These are phyloP conservation scores for Oxygymnocypris stewartii DNA, from an alignment of 2,113 vertebrate species.

Conservation along the genomic window DNA sequence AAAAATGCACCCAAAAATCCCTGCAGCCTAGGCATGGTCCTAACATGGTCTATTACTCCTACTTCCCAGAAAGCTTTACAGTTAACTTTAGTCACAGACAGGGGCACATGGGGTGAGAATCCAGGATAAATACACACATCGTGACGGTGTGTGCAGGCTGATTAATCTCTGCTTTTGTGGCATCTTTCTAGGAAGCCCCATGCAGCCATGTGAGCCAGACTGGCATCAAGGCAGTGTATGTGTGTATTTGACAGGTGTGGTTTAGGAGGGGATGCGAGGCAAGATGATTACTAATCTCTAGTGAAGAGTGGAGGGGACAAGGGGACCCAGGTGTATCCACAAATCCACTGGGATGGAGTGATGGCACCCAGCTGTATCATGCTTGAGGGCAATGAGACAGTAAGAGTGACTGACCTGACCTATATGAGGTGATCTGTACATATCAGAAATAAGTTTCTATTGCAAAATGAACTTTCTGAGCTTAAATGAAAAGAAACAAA, in stretches of 20 bases:
- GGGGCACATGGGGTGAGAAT: slow-evolving; percentile 10
- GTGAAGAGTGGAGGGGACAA: slow-evolving; percentile 27
- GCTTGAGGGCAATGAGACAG: background rate
- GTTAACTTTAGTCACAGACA: slow-evolving; percentile 18
- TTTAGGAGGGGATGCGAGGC: slow-evolving; percentile 43
- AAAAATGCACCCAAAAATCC: background rate
- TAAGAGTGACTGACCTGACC: background rate
- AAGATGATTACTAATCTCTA: slow-evolving; percentile 39
- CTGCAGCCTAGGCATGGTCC: background rate
- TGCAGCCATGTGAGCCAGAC: slow-evolving; percentile 24
- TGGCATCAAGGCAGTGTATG: background rate
- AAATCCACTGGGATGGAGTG: slow-evolving; percentile 9
- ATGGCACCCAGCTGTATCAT: slow-evolving; percentile 8
- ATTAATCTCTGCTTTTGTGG: slow-evolving; percentile 47
- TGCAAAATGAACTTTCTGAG: background rate
- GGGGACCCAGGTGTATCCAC: slow-evolving; percentile 43
- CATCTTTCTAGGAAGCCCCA: slow-evolving; percentile 45
- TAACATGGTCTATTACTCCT: background rate
- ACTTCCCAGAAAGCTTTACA: slow-evolving; percentile 46
- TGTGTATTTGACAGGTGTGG: slow-evolving; percentile 47
- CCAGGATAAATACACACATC: slow-evolving; percentile 8
- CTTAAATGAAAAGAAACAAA: background rate
- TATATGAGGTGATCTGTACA: background rate
- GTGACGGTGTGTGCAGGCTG: slow-evolving; percentile 20
- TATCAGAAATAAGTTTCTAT: background rate